Conservation (phyloP, 2,797 vertebrate genomes). For the Apodemus agrarius region DNA sequence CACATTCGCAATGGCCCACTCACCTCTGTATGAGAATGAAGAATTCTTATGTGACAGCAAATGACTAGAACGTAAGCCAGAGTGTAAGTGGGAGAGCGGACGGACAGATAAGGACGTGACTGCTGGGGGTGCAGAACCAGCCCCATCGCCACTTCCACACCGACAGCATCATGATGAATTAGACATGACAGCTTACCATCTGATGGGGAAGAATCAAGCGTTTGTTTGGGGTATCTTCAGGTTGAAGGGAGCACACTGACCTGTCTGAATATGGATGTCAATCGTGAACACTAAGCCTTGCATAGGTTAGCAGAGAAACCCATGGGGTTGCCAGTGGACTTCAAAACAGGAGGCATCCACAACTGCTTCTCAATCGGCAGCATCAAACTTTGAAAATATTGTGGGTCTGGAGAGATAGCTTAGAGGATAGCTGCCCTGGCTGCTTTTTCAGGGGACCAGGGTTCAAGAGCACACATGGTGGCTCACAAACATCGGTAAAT, state of each 20-base stretch:
- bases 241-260: background rate
- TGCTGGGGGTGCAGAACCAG: background rate
- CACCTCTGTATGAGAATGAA: slow-evolving; percentile 1
- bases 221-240: background rate
- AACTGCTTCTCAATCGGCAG: background rate
- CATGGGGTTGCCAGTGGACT: background rate
- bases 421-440: background rate
- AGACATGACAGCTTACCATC: background rate
- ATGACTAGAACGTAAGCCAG: background rate
- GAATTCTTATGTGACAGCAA: background rate
- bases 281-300: background rate
- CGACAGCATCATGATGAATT: background rate
- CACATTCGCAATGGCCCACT: background rate
- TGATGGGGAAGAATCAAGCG: background rate
- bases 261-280: background rate
- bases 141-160: background rate
- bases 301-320: background rate
- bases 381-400: background rate
- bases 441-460: background rate
- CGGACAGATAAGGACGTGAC: background rate
- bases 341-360: background rate
- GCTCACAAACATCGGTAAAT: no score
- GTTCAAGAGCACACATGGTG: background rate
- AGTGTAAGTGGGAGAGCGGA: background rate
- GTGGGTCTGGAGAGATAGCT: background rate